These are phyloP conservation scores for Diadophis punctatus DNA, from an alignment of 2,113 vertebrate genomes.

Conservation along the genomic window DNA sequence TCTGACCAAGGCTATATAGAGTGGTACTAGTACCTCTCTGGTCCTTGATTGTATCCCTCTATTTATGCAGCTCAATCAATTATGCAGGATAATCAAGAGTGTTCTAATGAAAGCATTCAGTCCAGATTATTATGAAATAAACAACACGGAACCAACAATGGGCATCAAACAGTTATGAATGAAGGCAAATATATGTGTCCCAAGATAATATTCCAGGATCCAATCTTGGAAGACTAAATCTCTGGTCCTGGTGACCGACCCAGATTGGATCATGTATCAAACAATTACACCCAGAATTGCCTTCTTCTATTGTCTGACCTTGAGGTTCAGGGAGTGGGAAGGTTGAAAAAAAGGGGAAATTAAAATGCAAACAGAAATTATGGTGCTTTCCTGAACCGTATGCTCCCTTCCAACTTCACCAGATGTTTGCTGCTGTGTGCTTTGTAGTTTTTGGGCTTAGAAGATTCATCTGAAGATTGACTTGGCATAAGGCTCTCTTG, in stretches of 20 bases:
- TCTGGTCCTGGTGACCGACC: not conserved
- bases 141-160: not conserved
- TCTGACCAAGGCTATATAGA: too few relatives aligned
- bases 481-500: slow-evolving; percentile 5
- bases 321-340: not conserved
- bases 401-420: not conserved
- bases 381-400: not conserved
- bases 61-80: too few relatives aligned
- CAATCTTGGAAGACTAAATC: not conserved
- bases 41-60: too few relatives aligned
- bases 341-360: not conserved
- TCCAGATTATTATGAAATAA: not conserved
- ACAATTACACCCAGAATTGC: not conserved
- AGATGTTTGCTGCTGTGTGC: not conserved
- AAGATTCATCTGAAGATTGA: slow-evolving; percentile 8
- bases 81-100: too few relatives aligned
- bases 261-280: not conserved
- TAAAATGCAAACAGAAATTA: slow-evolving; percentile 1
- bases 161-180: not conserved
- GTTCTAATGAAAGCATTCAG: not conserved
- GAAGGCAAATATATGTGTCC: not conserved
- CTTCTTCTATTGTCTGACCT: not conserved
- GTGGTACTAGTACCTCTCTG: too few relatives aligned
- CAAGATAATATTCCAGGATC: too few relatives aligned
- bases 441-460: not conserved